Conservation (phyloP, 2,113 vertebrate species). For the Scatophagus argus region DNA sequence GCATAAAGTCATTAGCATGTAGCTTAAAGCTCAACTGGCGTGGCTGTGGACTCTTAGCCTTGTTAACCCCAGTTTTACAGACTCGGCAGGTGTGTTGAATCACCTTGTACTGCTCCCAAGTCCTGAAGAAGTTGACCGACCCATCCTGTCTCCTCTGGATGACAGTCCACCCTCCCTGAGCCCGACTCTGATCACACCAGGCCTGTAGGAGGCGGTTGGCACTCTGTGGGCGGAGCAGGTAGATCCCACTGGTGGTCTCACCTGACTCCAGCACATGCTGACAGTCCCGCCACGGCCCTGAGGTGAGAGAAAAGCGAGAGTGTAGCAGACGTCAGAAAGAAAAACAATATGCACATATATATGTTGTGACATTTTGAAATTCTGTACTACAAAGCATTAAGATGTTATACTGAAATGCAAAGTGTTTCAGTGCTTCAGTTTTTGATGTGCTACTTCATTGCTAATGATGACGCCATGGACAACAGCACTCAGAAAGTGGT, state of each 20-base stretch:
- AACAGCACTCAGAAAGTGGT: background rate
- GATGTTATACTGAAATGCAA: background rate
- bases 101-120: conserved; percentile 94
- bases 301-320: background rate
- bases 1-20: background rate
- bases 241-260: conserved; percentile 86
- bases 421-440: background rate
- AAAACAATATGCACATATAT: background rate
- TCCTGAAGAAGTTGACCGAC: conserved; percentile 91
- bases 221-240: conserved; percentile 83
- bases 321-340: background rate
- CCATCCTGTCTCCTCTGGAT: conserved; percentile 92
- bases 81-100: background rate
- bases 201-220: conserved; percentile 85
- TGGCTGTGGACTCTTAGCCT: background rate
- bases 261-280: conserved; percentile 84
- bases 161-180: conserved; percentile 90
- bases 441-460: background rate
- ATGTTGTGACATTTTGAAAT: background rate
- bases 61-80: background rate
- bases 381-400: background rate
- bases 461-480: background rate
- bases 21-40: too few species aligned
- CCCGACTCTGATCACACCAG: conserved; percentile 90
- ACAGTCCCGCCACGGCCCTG: conserved; percentile 92